phyloP scores from a whole-genome alignment of 2,113 vertebrate genomes.

The Siniperca chuatsi region DNA sequence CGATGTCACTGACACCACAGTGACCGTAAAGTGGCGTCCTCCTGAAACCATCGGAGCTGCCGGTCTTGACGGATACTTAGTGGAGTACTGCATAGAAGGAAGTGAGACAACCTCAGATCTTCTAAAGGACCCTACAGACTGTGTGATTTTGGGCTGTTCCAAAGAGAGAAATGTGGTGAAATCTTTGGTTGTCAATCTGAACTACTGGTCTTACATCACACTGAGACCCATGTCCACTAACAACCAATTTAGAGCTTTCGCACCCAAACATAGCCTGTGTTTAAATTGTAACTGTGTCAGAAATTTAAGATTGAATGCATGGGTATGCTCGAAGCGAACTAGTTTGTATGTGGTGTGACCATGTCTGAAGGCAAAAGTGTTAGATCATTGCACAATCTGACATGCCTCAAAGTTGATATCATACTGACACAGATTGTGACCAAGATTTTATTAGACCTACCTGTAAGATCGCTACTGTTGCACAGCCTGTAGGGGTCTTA shows the following conservation, averaged over 20 bases:
- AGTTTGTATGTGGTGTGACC: neutral
- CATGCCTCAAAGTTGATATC: too few species aligned
- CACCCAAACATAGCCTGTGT: neutral
- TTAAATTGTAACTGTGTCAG: neutral
- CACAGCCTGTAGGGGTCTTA: neutral
- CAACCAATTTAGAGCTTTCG: neutral
- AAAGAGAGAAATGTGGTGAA: neutral
- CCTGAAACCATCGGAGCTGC: conserved; percentile 97
- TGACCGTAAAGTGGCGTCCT: conserved; percentile 97
- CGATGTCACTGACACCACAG: conserved; percentile 90
- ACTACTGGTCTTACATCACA: neutral
- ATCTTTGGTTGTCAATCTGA: neutral
- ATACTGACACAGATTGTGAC: too few species aligned
- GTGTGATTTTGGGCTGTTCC: too few species aligned
- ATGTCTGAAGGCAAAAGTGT: too few species aligned
- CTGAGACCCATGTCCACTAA: neutral
- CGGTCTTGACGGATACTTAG: conserved; percentile 94
- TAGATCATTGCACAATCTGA: too few species aligned
- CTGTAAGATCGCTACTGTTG: neutral
- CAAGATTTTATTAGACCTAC: neutral
- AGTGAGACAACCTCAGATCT: conserved; percentile 85
- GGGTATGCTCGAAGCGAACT: neutral
- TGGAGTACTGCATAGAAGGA: conserved; percentile 98
- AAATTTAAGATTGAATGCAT: neutral
- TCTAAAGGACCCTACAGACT: neutral